A percentile compares a stretch with the other conserved stretches of the same genome.
phyloP scores from a whole-genome alignment of 2,113 vertebrate genomes.

The Narcine bancroftii region DNA sequence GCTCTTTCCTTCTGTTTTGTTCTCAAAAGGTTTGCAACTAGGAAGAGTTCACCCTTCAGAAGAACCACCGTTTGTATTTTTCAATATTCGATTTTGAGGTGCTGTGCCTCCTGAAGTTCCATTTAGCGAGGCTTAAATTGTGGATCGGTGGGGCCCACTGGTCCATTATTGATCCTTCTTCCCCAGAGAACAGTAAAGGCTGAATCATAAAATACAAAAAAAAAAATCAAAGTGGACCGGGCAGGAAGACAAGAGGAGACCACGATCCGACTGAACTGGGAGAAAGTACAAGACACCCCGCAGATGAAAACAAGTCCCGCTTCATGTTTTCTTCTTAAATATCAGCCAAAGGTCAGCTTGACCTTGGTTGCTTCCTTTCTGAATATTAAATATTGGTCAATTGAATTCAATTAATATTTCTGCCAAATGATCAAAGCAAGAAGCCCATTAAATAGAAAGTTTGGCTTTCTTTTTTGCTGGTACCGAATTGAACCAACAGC shows the following conservation, averaged over 20 bases:
- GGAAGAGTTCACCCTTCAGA: background rate
- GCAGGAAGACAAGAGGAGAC: too few species aligned
- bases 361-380: background rate
- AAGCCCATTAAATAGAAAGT: background rate
- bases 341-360: background rate
- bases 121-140: background rate
- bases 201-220: too few species aligned
- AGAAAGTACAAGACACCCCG: too few species aligned
- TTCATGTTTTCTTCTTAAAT: too few species aligned
- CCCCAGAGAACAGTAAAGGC: too few species aligned
- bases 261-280: too few species aligned
- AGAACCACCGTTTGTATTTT: background rate
- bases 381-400: background rate
- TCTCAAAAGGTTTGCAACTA: too few species aligned
- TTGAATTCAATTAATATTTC: background rate
- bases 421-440: background rate
- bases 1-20: too few species aligned
- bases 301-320: too few species aligned
- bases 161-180: too few species aligned
- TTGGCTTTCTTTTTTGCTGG: background rate
- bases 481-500: background rate
- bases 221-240: too few species aligned
- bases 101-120: background rate
- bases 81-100: background rate
- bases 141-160: background rate